phyloP scores from a whole-genome alignment of 2,888 invertebrate species.

The Phytoseiulus persimilis region DNA sequence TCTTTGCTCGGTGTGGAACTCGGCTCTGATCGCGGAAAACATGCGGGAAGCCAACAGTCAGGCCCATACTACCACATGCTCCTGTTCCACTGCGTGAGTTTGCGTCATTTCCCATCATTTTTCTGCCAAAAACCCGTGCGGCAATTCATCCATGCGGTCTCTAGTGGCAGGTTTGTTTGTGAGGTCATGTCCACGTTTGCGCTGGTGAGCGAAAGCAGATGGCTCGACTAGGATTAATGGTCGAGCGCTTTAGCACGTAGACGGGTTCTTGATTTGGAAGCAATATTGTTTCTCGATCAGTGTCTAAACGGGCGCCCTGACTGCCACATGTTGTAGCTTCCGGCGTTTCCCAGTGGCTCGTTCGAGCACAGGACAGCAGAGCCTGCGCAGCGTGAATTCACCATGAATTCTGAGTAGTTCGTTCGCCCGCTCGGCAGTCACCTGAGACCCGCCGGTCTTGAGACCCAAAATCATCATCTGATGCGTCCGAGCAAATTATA shows the following conservation, averaged over 20 bases:
- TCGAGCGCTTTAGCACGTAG: background rate
- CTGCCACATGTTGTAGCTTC: background rate
- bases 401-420: background rate
- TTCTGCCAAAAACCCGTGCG: background rate
- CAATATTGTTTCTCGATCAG: background rate
- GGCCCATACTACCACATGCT: background rate
- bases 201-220: background rate
- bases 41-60: background rate
- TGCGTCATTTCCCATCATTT: background rate
- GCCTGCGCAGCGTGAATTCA: background rate
- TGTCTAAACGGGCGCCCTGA: background rate
- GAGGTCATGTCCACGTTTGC: background rate
- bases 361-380: background rate
- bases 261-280: background rate
- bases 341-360: background rate
- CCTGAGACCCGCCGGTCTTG: background rate
- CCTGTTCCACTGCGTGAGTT: background rate
- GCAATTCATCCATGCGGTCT: background rate
- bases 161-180: background rate
- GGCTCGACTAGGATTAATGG: background rate
- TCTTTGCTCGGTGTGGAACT: background rate
- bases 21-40: background rate
- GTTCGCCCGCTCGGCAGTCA: background rate
- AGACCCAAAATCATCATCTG: background rate
- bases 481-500: background rate